Percentiles rank a stretch among this genome's conserved stretches.
Conservation (phyloP, 2,113 vertebrate genomes). For the Pholis gunnellus region DNA sequence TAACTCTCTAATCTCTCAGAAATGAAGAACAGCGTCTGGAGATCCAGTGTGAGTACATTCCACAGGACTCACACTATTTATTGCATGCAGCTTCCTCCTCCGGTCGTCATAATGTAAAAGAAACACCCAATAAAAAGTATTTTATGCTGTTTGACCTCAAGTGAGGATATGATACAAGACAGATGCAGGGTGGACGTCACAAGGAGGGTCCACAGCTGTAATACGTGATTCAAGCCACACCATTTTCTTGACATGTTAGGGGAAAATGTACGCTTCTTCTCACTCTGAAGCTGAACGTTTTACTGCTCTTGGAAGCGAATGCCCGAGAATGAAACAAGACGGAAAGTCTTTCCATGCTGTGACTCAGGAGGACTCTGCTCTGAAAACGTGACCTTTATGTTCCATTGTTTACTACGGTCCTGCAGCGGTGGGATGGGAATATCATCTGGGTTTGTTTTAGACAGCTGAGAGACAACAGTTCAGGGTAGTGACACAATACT, state of each 20-base stretch:
- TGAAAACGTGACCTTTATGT: conserved; percentile 19
- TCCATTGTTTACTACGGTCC: conserved; percentile 5
- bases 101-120: neutral
- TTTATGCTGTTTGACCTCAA: neutral
- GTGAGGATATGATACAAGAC: conserved; percentile 21
- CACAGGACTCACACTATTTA: neutral
- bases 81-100: neutral
- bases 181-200: neutral
- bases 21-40: too few relatives aligned
- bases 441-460: conserved; percentile 40
- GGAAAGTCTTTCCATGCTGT: conserved; percentile 21
- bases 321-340: conserved; percentile 4
- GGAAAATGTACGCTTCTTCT: neutral
- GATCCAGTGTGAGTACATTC: neutral
- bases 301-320: neutral
- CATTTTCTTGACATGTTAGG: neutral
- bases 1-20: too few relatives aligned
- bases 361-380: neutral
- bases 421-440: conserved; percentile 20
- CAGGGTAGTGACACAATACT: neutral
- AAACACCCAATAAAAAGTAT: neutral
- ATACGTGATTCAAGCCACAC: conserved; percentile 16
- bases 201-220: neutral
- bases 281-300: neutral
- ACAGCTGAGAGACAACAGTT: conserved; percentile 14